A percentile compares a stretch with the other conserved stretches of the same genome.
Evolutionary conservation across 2,888 invertebrate species (phyloP).

Genomic region (Conops quadrifasciatus): DNA sequence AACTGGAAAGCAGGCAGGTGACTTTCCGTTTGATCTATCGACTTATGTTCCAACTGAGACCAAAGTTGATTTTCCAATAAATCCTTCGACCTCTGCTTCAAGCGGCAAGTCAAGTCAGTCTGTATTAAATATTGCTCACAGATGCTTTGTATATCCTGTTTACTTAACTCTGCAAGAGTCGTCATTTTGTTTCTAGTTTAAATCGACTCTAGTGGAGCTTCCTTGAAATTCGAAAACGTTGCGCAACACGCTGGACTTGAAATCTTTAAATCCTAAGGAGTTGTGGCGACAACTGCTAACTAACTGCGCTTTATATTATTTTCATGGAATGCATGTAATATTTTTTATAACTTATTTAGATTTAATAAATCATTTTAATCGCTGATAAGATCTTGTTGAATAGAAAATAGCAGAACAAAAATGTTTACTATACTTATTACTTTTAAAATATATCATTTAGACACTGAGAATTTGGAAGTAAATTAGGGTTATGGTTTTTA

Average conservation of each 20-base stretch:
- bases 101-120: background rate
- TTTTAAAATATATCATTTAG: no score
- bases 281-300: background rate
- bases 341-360: constrained; percentile 5
- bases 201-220: background rate
- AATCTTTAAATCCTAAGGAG: background rate
- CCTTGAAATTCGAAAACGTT: background rate
- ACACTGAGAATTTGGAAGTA: no score
- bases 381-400: background rate
- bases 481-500: no score
- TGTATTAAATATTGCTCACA: constrained; percentile 42
- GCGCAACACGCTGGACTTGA: no score
- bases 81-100: background rate
- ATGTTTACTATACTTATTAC: no score
- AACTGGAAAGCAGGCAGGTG: constrained; percentile 23
- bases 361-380: background rate
- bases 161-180: constrained; percentile 38
- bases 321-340: background rate
- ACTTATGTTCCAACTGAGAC: background rate
- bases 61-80: background rate
- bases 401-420: background rate
- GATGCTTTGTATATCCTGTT: constrained; percentile 39
- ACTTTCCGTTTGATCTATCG: constrained; percentile 7
- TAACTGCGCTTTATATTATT: background rate
- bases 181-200: constrained; percentile 33